Percentiles rank a stretch among this genome's conserved stretches.
Evolutionary conservation across 1,140 invertebrate species (phyloP).

Genomic region (Potamilus streckersoni): DNA sequence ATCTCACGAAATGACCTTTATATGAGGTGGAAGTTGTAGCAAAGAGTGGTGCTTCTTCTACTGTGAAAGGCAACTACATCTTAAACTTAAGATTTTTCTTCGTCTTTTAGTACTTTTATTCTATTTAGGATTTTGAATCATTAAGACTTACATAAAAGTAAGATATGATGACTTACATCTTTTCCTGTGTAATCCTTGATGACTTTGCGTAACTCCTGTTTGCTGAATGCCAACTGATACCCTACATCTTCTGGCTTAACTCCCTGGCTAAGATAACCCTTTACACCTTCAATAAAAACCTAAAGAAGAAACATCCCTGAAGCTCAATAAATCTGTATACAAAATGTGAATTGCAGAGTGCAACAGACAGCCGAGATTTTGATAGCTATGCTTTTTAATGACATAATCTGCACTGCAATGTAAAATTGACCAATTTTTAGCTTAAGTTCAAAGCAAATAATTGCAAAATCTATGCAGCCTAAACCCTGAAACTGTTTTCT

Average conservation of each 20-base stretch:
- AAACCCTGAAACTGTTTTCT: too few relatives aligned
- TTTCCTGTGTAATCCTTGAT: slow-evolving; percentile 95
- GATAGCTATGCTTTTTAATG: background rate
- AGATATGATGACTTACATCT: slow-evolving; percentile 72
- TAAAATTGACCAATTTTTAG: too few relatives aligned
- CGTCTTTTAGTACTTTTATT: too few relatives aligned
- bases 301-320: slow-evolving; percentile 62
- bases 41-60: too few relatives aligned
- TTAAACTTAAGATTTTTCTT: too few relatives aligned
- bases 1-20: too few relatives aligned
- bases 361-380: background rate
- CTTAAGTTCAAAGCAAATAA: too few relatives aligned
- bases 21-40: too few relatives aligned
- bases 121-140: background rate
- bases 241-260: slow-evolving; percentile 98
- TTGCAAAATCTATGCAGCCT: too few relatives aligned
- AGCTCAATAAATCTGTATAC: background rate
- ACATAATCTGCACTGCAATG: too few relatives aligned
- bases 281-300: slow-evolving; percentile 95
- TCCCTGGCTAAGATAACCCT: slow-evolving; percentile 89
- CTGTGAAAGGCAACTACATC: too few relatives aligned
- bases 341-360: background rate
- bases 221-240: slow-evolving; percentile 97
- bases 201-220: slow-evolving; percentile 95
- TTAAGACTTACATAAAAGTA: background rate